Evolutionary conservation across 2,888 invertebrate genomes (phyloP).

Genomic region (Tipula confusa): DNA sequence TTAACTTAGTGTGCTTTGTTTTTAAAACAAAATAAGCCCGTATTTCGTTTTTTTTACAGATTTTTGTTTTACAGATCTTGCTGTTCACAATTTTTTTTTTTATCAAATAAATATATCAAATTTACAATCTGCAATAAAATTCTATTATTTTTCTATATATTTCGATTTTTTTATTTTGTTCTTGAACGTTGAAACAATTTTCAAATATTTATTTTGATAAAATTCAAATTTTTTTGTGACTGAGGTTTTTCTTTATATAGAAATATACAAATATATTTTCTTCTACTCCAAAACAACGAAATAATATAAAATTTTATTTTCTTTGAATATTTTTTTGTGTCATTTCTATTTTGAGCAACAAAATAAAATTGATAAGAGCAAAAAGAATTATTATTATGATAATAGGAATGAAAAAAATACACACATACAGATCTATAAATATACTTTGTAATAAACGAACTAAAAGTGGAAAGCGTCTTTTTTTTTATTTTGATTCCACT

Average conservation of each 20-base stretch:
- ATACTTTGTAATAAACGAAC: not conserved
- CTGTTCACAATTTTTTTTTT: not conserved
- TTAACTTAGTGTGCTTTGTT: no score
- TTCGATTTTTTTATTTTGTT: not conserved
- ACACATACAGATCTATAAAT: not conserved
- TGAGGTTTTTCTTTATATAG: not conserved
- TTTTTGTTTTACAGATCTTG: no score
- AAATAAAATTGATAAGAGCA: not conserved
- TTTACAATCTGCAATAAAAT: conserved; percentile 3
- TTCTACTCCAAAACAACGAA: not conserved
- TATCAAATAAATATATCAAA: not conserved
- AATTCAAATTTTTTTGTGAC: not conserved
- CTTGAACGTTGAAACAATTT: not conserved
- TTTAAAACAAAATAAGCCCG: no score
- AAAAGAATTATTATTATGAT: conserved; percentile 15
- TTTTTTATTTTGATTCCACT: not conserved
- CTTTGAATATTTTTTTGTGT: not conserved
- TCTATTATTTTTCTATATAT: conserved; percentile 12
- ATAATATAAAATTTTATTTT: conserved; percentile 8
- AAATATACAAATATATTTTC: no score
- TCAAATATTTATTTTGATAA: conserved; percentile 25
- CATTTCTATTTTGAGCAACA: not conserved
- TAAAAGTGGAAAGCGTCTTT: not conserved
- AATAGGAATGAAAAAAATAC: not conserved
- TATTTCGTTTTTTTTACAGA: no score